Base-by-base conservation (phyloP, 2,113 vertebrate genomes). In the Maccullochella peelii region DNA sequence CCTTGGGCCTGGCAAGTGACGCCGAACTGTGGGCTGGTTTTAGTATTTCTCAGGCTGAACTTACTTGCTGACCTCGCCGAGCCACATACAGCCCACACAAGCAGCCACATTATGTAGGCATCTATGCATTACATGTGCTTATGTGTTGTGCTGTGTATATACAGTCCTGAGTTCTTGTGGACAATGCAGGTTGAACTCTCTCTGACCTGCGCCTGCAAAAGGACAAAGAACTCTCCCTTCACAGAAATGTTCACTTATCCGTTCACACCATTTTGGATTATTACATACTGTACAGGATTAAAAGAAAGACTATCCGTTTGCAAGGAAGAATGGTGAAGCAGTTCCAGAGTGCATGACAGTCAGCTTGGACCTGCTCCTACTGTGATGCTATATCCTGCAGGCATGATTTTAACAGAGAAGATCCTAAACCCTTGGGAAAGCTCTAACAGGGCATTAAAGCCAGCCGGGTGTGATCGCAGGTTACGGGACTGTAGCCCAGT, bases 261-360 rank as follows among this genome's bases (percentile, higher is more conserved):
- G 66, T 40, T 84, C 74, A 40, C 73, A 67, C 67, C 47, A 25
- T 61, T n/a, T 76, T 84, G 71, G 47, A 84, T 81, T 80, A 77
- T 49, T 36, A 70, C 85, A 85, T 85, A 73, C 83, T 88, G 78
- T 50, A 84, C 62, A 69, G 87, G 87, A 90, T 92, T 88, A 91
- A 49, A 77, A 67, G 59, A 69, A 58, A 33, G n/a, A 2, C 55
- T 44, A 9, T 68, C 72, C 12, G n/a, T 59, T 14, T 65, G 65
- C 49, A n/a, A 62, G 40, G 40, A 36, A 54, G 40, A 50, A 58
- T 2, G 20, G 3, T 21, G 30, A 27, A 33, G 73, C 1, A 44
- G 20, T 5, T 66, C 59, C 61, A 66, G 49, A 68, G 54, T 58
- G 63, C 65, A 62, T 47, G 80, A 75, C 40, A 65, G 36, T 70